Evolutionary conservation across 2,888 invertebrate species (phyloP).

Genomic region (Pristionchus mayeri): DNA sequence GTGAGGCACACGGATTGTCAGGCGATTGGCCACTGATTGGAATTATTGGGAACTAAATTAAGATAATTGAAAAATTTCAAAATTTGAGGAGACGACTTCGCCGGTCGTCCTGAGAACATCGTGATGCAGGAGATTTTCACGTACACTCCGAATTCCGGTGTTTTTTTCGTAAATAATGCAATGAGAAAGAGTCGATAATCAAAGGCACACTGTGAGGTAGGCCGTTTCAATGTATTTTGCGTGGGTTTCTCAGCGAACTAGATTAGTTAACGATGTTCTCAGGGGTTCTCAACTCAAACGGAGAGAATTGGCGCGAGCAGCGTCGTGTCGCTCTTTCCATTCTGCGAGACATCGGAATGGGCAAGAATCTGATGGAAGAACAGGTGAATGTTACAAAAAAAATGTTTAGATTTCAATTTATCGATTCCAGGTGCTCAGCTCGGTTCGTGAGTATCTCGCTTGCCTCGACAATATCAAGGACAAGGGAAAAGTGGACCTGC

Average conservation of each 20-base stretch:
- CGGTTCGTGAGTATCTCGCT: neutral
- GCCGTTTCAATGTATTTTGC: no score
- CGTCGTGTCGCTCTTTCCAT: neutral
- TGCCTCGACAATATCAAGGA: neutral
- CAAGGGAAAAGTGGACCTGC: conserved; percentile 1
- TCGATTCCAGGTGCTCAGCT: neutral
- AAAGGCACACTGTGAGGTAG: no score
- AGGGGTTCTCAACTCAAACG: neutral
- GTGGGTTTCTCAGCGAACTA: no score
- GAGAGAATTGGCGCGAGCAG: neutral
- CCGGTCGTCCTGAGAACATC: neutral
- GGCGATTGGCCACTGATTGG: no score
- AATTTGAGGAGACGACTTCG: neutral
- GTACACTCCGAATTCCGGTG: neutral
- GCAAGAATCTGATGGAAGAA: no score
- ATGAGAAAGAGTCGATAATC: no score
- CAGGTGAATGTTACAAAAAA: neutral
- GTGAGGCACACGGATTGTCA: no score
- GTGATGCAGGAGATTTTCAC: conserved; percentile 2
- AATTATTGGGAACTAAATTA: neutral
- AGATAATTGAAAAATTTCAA: neutral
- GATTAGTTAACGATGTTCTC: no score
- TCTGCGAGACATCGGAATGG: conserved; percentile 13
- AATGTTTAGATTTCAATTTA: neutral
- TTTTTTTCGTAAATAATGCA: no score